Evolutionary conservation across 1,140 invertebrate genomes (phyloP), one percentile per base, ranked within the genome.

Genomic region (Episyrphus balteatus): DNA sequence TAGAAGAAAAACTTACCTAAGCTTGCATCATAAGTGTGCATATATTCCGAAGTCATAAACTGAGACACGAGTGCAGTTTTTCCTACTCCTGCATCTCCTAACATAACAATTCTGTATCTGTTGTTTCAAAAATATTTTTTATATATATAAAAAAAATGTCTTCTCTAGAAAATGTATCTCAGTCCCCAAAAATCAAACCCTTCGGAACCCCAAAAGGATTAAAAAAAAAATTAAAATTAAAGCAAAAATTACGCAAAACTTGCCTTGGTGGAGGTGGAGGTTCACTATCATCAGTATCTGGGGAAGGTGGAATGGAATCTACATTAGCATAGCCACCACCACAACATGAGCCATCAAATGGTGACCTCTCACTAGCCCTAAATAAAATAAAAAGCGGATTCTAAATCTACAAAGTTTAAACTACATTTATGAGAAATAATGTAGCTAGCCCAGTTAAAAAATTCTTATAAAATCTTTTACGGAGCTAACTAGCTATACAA

Each of bases 1-100:
- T n/a, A n/a, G n/a, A n/a, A n/a, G 15, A 12, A 13, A 33, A 51
- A 66, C 75, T 80, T 75, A 89, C 86, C 86, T 59, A 88, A 67
- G 59, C 86, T 88, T 1, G 86, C 84, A 65, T 92, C 89, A 62
- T 92, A 90, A 1, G 87, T 89, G 66, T 91, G 90, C 79, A 92
- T 89, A 61, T 92, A 92, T 55, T 94, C 90, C 43, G 88, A 92
- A 7, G 89, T 92, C 85, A 92, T 90, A 61, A 93, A 93, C 66
- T 94, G 90, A 1, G 85, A 86, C 0, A 89, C 84, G 5, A 93
- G 71, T 1, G 89, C 84, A 1, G 88, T 88, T 70, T 93, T 93
- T 1, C 91, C 90, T 21, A 92, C 89, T 1, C 87, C 88, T 0
- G 83, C 77, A 53, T 87, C 86, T 0, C 90, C 89, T 12, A 90